Evolutionary conservation across 1,140 invertebrate species (phyloP).

Genomic region (Drosophila littoralis): DNA sequence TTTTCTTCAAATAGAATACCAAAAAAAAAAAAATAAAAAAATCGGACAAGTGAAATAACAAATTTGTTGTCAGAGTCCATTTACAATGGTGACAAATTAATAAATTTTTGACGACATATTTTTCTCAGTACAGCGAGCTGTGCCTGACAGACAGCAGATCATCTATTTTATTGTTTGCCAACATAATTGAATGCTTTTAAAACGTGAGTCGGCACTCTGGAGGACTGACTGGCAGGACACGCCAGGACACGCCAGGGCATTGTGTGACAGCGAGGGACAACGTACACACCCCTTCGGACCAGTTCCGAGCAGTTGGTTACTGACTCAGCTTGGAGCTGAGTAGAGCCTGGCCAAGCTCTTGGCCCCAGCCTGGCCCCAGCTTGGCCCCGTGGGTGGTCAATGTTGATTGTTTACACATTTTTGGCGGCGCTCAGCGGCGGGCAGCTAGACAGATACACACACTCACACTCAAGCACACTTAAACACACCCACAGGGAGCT

Average conservation of each 20-base stretch:
- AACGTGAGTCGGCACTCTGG: conserved; percentile 10
- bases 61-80: conserved; percentile 1
- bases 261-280: conserved; percentile 58
- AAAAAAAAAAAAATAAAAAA: too few relatives aligned
- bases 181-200: conserved; percentile 80
- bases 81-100: conserved; percentile 39
- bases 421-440: conserved; percentile 61
- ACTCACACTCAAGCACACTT: conserved; percentile 15
- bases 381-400: conserved; percentile 59
- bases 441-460: conserved; percentile 36
- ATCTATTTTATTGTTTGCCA: conserved; percentile 73
- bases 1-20: too few relatives aligned
- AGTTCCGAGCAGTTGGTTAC: conserved; percentile 53
- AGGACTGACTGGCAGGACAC: not conserved
- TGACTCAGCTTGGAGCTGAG: conserved; percentile 29
- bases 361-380: conserved; percentile 7
- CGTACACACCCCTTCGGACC: conserved; percentile 12
- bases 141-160: conserved; percentile 15
- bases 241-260: conserved; percentile 35
- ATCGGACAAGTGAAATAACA: too few relatives aligned
- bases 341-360: not conserved
- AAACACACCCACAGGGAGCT: conserved; percentile 36
- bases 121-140: not conserved
- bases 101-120: conserved; percentile 18
- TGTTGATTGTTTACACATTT: conserved; percentile 81